Base-by-base conservation (phyloP, 2,797 vertebrate genomes). In the Bradypodion pumilum region DNA sequence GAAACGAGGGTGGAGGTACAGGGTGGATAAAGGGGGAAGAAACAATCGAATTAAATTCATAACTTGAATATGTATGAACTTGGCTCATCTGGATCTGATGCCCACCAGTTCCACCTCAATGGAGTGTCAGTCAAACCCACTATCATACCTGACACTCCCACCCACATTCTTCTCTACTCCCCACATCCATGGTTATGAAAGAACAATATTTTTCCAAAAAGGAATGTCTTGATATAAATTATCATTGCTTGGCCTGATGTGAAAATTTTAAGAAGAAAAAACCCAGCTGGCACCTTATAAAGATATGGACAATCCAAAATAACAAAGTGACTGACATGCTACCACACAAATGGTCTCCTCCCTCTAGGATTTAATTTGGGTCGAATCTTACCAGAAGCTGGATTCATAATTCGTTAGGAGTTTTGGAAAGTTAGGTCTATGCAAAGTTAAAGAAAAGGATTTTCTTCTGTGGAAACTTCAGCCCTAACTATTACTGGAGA, bases 11-110 rank as follows among this genome's bases (percentile, higher is more conserved):
- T 81, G 0, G 16, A 2, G 27, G 16, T 4, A 52, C 21, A 19
- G 21, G 25, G 82, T 1, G 42, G 78, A 81, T 85, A 8, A 68
- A 73, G 23, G 12, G 78, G 62, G n/a, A 1, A 76, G 85, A 25
- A n/a, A 5, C 44, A 62, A 73, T 72, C 15, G 89, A 90, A 78
- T 69, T 62, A 59, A 52, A 85, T 27, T 25, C 72, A 44, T 4
- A 16, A 82, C 86, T 80, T 81, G 40, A 70, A 72, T 81, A 81
- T 77, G 73, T 7, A 63, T 77, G 73, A 40, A 32, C 35, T 12
- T 60, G 65, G 63, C 74, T 60, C 84, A 81, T 81, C 79, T 81
- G 78, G 73, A 77, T n/a, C 25, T 6, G 66, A 15, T 21, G 65
- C 62, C 74, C 32, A 78, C 8, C 21, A 72, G 40, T 27, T 9